Conservation (phyloP, 1,140 invertebrate species). For the Agraylea sexmaculata region DNA sequence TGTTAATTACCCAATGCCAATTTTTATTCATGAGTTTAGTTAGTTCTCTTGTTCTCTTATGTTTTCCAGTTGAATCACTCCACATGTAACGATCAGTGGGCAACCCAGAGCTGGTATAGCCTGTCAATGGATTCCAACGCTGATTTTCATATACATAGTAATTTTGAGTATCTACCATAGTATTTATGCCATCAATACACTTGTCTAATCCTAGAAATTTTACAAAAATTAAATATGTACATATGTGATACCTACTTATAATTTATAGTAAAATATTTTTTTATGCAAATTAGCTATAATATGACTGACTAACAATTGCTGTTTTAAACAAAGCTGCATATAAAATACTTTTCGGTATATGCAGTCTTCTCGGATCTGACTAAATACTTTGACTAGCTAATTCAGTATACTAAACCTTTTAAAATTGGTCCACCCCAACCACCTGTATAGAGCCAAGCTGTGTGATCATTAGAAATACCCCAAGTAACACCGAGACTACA, state of each 20-base stretch:
- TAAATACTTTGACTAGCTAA: no score
- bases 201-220: conserved; percentile 52
- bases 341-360: no score
- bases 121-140: conserved; percentile 81
- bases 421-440: conserved; percentile 73
- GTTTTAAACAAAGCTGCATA: no score
- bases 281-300: no score
- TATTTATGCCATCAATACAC: conserved; percentile 55
- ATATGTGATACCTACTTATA: no score
- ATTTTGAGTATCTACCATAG: conserved; percentile 71
- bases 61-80: conserved; percentile 73
- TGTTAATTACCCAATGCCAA: conserved; percentile 77
- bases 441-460: conserved; percentile 73
- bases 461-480: conserved; percentile 77
- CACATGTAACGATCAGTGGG: conserved; percentile 84
- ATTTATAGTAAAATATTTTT: no score
- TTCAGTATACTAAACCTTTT: conserved; percentile 41
- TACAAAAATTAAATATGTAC: no score
- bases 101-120: conserved; percentile 71
- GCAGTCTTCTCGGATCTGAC: no score
- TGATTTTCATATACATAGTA: conserved; percentile 90
- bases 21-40: conserved; percentile 73
- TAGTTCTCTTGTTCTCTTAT: conserved; percentile 71
- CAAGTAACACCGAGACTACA: conserved; percentile 68
- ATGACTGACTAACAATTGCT: no score